Percentiles rank a stretch among this genome's conserved stretches.
Conservation (phyloP, 1,140 invertebrate species). For the Pinna nobilis region DNA sequence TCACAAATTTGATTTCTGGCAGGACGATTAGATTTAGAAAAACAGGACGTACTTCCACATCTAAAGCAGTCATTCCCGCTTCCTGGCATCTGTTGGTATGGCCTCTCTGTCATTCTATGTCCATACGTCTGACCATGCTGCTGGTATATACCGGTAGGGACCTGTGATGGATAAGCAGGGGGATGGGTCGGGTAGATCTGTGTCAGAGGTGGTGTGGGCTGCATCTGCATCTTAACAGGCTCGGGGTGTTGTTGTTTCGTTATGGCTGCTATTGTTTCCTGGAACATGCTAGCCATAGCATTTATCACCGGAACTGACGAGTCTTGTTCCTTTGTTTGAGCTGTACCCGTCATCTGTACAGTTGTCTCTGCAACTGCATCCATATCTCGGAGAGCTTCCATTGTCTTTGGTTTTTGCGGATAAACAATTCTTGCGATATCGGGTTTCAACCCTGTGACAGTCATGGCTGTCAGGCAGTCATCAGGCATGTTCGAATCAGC, state of each 20-base stretch:
- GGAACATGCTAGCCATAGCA: not conserved
- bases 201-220: not conserved
- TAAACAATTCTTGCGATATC: not conserved
- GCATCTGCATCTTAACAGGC: too few relatives aligned
- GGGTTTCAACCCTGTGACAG: not conserved
- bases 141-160: too few relatives aligned
- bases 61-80: not conserved
- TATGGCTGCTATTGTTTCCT: slow-evolving; percentile 2
- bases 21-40: slow-evolving; percentile 3
- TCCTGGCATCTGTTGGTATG: not conserved
- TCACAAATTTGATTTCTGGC: slow-evolving; percentile 13
- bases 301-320: not conserved
- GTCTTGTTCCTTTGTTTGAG: not conserved
- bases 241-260: not conserved
- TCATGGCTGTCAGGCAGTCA: not conserved
- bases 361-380: slow-evolving; percentile 1
- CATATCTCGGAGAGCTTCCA: not conserved
- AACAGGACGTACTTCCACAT: slow-evolving; percentile 26
- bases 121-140: not conserved
- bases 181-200: not conserved
- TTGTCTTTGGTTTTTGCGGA: not conserved
- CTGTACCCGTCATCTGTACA: not conserved
- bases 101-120: not conserved
- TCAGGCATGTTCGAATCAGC: not conserved
- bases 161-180: not conserved